Percentiles rank a stretch among this genome's conserved stretches.
These are phyloP conservation scores for Lucifuga dentata DNA, from an alignment of 2,113 vertebrate genomes.

Conservation along the genomic window DNA sequence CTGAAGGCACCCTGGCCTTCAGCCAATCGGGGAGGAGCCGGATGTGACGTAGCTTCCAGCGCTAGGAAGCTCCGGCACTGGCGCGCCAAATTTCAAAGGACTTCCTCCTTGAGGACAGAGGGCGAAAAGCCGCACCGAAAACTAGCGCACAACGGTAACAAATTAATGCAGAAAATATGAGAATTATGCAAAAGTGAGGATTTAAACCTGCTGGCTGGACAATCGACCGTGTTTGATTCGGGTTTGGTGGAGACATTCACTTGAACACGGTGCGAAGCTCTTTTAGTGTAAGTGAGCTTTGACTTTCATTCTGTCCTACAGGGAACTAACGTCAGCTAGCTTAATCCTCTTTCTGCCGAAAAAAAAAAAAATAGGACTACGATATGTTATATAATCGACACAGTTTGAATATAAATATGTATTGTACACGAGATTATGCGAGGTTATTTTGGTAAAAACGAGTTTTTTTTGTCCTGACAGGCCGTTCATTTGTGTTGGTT, in stretches of 20 bases:
- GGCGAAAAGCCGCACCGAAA: constrained; percentile 1
- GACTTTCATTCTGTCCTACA: constrained; percentile 28
- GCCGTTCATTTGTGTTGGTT: not conserved
- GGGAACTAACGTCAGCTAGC: constrained; percentile 53
- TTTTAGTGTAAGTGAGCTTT: constrained; percentile 45
- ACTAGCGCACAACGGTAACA: not conserved
- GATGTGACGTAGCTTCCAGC: constrained; percentile 70
- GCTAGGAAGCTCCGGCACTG: constrained; percentile 68
- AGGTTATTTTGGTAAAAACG: not conserved
- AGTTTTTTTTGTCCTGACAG: not conserved
- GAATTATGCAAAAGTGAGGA: rapidly evolving
- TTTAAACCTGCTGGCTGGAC: rapidly evolving
- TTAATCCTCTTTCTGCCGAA: constrained; percentile 6
- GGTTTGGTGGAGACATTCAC: not conserved
- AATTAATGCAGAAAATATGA: constrained; percentile 2
- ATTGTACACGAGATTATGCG: rapidly evolving
- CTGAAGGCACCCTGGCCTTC: constrained; percentile 55
- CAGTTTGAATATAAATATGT: rapidly evolving
- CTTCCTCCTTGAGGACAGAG: constrained; percentile 82
- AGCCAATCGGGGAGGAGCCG: constrained; percentile 62
- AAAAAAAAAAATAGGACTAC: not conserved
- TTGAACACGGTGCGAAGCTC: not conserved
- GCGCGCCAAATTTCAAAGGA: constrained; percentile 90
- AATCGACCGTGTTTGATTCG: rapidly evolving
- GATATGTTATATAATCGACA: rapidly evolving